Conservation (phyloP, 2,113 vertebrate species). For the Hemichromis elongatus region DNA sequence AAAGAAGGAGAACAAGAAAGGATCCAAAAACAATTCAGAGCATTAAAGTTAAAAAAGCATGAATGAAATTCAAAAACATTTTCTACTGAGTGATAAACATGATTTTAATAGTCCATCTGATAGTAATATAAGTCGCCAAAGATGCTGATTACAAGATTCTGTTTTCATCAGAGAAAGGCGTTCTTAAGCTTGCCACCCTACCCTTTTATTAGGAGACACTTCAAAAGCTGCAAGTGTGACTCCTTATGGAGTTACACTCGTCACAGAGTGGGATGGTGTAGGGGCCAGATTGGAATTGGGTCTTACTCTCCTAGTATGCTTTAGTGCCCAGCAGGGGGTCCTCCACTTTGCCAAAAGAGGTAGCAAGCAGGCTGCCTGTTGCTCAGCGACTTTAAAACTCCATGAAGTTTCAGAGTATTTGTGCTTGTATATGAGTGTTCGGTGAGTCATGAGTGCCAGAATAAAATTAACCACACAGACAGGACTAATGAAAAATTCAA, state of each 20-base stretch:
- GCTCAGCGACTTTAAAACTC: constrained; percentile 39
- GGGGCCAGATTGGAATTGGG: neutral
- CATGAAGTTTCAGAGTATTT: constrained; percentile 19
- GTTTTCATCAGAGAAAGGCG: neutral
- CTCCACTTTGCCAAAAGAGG: constrained; percentile 36
- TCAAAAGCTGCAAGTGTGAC: neutral
- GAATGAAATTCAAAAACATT: neutral
- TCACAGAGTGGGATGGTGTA: neutral
- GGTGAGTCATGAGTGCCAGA: constrained; percentile 29
- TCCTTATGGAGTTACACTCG: neutral
- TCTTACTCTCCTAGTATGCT: constrained; percentile 39
- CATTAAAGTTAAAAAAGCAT: neutral
- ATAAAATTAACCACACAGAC: constrained; percentile 48
- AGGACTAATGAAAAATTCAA: constrained; percentile 38
- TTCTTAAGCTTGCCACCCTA: neutral
- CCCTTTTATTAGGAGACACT: neutral
- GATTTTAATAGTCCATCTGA: neutral
- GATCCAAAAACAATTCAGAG: neutral
- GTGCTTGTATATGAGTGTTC: neutral
- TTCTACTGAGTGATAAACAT: neutral
- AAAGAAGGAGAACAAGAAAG: neutral
- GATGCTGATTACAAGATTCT: neutral
- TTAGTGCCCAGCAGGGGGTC: constrained; percentile 27
- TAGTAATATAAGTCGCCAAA: neutral
- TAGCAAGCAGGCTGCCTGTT: constrained; percentile 31